Evolutionary conservation across 1,140 invertebrate species (phyloP).

Genomic region (Antheraea mylitta): DNA sequence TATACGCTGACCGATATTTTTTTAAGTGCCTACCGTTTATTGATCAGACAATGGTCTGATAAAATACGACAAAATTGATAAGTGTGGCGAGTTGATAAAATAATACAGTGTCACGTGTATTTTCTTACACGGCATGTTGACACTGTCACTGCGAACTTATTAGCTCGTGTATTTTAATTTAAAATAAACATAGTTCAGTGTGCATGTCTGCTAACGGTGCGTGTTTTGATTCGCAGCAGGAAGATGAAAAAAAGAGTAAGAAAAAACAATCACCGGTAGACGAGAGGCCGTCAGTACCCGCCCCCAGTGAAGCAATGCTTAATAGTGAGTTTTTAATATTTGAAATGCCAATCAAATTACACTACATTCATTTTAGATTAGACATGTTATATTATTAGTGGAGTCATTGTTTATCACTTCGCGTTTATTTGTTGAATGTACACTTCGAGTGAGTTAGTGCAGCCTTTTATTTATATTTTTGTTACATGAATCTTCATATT

Average conservation of each 20-base stretch:
- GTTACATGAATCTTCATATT: too few relatives aligned
- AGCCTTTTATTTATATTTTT: too few relatives aligned
- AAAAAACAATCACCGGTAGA: conserved; percentile 65
- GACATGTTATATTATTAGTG: too few relatives aligned
- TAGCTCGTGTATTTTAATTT: conserved; percentile 3
- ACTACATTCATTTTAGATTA: not conserved
- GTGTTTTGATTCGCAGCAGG: conserved; percentile 55
- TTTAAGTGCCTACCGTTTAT: conserved; percentile 25
- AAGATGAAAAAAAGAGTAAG: conserved; percentile 69
- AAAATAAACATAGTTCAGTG: conserved; percentile 20
- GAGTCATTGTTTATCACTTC: too few relatives aligned
- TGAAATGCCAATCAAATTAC: not conserved
- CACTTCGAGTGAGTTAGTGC: too few relatives aligned
- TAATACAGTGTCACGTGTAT: conserved; percentile 20
- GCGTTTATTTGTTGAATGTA: too few relatives aligned
- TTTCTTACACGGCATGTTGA: conserved; percentile 27
- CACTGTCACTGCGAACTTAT: not conserved
- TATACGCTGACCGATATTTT: not conserved
- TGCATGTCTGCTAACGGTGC: conserved; percentile 56
- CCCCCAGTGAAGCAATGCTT: conserved; percentile 70
- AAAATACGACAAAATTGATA: conserved; percentile 40
- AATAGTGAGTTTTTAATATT: conserved; percentile 53
- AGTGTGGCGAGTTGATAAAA: conserved; percentile 39
- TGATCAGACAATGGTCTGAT: conserved; percentile 39
- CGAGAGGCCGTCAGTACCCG: conserved; percentile 59